Percentiles rank a stretch among this genome's conserved stretches.
phyloP scores from a whole-genome alignment of 2,113 vertebrate species.

The Sorex araneus region DNA sequence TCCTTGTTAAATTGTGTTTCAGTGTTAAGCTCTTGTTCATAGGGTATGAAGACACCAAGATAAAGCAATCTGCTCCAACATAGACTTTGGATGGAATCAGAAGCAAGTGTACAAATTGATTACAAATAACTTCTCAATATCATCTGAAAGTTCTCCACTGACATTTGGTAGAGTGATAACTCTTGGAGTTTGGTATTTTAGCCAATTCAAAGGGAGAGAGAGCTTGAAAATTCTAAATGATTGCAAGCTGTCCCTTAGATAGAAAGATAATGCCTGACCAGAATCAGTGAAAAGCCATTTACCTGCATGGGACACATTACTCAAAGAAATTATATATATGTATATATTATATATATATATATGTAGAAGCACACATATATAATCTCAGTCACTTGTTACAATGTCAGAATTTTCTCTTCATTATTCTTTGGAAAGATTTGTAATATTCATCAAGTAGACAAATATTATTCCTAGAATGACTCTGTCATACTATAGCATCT shows the following conservation, averaged over 20 bases:
- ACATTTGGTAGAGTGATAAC: neutral
- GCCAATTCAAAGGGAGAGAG: neutral
- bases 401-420: neutral
- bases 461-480: slow-evolving; percentile 65
- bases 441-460: slow-evolving; percentile 56
- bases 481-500: slow-evolving; percentile 42
- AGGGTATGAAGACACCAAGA: neutral
- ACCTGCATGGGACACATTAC: neutral
- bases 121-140: neutral
- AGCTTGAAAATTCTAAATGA: neutral
- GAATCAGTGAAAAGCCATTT: neutral
- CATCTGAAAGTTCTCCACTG: neutral
- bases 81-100: neutral
- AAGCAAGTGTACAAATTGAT: neutral
- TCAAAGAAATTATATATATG: neutral
- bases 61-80: neutral
- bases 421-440: neutral
- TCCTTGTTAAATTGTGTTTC: neutral
- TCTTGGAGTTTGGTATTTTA: neutral
- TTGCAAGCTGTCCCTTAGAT: neutral
- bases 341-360: no score
- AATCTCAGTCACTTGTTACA: neutral
- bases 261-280: neutral
- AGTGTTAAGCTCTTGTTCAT: neutral
- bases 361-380: no score